A percentile compares a stretch with the other conserved stretches of the same genome.
Evolutionary conservation across 2,113 vertebrate genomes (phyloP).

Genomic region (Ictalurus furcatus): DNA sequence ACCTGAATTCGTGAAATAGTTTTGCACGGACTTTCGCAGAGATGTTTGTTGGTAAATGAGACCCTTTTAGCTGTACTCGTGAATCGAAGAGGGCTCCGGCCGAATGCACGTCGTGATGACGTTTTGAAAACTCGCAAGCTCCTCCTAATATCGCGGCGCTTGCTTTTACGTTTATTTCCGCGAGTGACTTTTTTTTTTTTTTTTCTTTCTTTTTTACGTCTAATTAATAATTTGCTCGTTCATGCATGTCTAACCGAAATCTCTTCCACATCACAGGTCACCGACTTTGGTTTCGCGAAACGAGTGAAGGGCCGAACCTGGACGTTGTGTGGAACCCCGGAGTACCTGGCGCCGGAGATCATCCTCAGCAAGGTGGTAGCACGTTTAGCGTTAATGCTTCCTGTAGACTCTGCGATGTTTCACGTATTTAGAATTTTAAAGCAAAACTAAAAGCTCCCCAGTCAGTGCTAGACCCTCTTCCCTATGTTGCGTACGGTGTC

Average conservation of each 20-base stretch:
- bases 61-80: too few relatives aligned
- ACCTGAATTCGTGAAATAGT: too few relatives aligned
- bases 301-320: slow-evolving; percentile 98
- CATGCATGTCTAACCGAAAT: neutral
- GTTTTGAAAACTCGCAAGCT: too few relatives aligned
- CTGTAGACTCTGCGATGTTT: too few relatives aligned
- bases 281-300: slow-evolving; percentile 98
- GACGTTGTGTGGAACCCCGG: slow-evolving; percentile 98
- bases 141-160: too few relatives aligned
- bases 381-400: neutral
- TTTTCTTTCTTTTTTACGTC: neutral
- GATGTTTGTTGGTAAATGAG: too few relatives aligned
- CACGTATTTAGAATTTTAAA: neutral
- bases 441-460: too few relatives aligned
- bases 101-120: too few relatives aligned
- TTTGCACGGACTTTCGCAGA: too few relatives aligned
- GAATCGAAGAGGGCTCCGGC: too few relatives aligned
- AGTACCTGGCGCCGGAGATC: slow-evolving; percentile 98
- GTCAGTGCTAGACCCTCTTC: neutral
- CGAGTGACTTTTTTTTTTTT: too few relatives aligned
- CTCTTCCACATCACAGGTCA: slow-evolving; percentile 77
- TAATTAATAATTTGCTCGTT: neutral
- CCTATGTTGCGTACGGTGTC: neutral
- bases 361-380: slow-evolving; percentile 94
- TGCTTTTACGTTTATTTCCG: too few relatives aligned